A percentile compares a stretch with the other conserved stretches of the same genome.
Conservation (phyloP, 2,888 invertebrate species). For the Drosophila neutralis region DNA sequence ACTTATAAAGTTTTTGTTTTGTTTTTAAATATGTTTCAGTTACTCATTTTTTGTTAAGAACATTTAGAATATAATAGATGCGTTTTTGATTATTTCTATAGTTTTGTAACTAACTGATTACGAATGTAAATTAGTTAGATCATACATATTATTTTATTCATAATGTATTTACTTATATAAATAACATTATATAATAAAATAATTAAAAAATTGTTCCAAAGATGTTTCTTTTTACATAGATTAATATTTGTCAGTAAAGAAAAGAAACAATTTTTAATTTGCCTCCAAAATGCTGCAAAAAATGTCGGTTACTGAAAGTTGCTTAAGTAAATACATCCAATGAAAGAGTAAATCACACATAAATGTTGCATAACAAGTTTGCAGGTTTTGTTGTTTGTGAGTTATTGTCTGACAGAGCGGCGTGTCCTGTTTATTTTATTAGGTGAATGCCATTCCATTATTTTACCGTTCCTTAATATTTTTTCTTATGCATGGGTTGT, state of each 20-base stretch:
- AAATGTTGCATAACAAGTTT: slow-evolving; percentile 58
- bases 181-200: not conserved
- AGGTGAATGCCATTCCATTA: slow-evolving; percentile 19
- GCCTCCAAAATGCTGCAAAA: not conserved
- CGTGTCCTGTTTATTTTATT: slow-evolving; percentile 60
- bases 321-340: slow-evolving; percentile 2
- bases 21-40: not conserved
- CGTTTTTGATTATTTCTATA: not conserved
- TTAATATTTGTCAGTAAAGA: not conserved
- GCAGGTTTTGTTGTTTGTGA: slow-evolving; percentile 35
- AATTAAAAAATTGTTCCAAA: not conserved
- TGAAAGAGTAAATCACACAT: not conserved
- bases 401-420: slow-evolving; percentile 52
- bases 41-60: not conserved
- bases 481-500: slow-evolving; percentile 1
- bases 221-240: not conserved
- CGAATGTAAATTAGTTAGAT: not conserved
- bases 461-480: slow-evolving; percentile 40
- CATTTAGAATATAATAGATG: not conserved
- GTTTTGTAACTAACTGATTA: too few relatives aligned
- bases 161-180: not conserved
- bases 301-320: not conserved
- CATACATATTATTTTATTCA: not conserved
- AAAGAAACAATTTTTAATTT: not conserved
- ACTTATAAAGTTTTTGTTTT: not conserved